Conservation (phyloP, 2,888 invertebrate species). For the Temnothorax ravouxi region DNA sequence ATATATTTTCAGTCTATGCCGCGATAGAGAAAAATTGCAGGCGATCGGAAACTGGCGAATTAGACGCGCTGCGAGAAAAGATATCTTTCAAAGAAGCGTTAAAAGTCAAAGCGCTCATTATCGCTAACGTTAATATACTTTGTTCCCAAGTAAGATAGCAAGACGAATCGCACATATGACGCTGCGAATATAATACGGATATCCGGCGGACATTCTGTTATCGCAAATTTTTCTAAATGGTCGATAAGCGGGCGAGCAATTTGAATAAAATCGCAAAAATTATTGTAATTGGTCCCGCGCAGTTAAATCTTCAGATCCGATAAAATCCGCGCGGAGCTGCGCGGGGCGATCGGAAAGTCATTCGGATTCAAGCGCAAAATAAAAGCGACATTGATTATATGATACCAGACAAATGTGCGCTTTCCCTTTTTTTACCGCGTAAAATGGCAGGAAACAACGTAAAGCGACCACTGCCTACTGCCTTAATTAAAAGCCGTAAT, state of each 20-base stretch:
- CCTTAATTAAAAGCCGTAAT: constrained; percentile 30
- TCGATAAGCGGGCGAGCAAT: neutral
- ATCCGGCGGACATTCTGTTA: neutral
- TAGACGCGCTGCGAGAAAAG: neutral
- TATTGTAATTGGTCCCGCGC: neutral
- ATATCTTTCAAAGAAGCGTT: constrained; percentile 1
- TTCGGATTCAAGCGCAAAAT: neutral
- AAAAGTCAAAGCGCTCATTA: neutral
- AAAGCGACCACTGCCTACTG: neutral
- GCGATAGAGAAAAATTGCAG: constrained; percentile 17
- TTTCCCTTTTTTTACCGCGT: neutral
- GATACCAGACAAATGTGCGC: neutral
- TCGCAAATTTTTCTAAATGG: neutral
- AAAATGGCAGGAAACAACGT: neutral
- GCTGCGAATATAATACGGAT: neutral
- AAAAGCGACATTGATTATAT: constrained; percentile 5
- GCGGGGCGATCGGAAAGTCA: neutral
- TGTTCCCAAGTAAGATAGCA: neutral
- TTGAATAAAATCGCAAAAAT: constrained; percentile 10
- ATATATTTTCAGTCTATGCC: constrained; percentile 10
- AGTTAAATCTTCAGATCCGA: neutral
- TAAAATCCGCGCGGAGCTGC: constrained; percentile 9
- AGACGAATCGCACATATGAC: neutral
- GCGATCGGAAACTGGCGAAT: neutral
- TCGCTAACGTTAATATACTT: neutral